Conservation (phyloP, 2,797 vertebrate genomes). For the Momotus momota region DNA sequence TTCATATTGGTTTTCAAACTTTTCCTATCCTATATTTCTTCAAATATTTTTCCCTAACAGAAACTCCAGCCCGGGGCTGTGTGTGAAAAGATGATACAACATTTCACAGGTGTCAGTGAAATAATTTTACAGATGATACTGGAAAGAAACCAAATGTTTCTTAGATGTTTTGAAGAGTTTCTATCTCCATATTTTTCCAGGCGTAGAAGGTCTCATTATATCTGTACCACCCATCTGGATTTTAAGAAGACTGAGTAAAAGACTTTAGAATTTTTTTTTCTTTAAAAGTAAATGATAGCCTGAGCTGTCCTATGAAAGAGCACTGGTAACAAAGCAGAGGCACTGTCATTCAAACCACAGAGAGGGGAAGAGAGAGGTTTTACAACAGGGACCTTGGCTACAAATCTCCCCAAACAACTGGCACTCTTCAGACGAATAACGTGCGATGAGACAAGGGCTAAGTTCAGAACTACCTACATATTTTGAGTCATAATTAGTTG, state of each 20-base stretch:
- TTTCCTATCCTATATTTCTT: background rate
- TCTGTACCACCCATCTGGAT: background rate
- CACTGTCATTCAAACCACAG: background rate
- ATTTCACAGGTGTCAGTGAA: background rate
- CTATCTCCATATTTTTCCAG: background rate
- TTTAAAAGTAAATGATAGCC: background rate
- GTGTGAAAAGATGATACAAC: background rate
- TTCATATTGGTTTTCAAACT: background rate
- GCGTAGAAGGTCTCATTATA: background rate
- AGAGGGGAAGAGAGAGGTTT: background rate
- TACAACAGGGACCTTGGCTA: background rate
- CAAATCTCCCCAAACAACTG: background rate
- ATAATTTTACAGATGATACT: conserved; percentile 12
- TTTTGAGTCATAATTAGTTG: conserved; percentile 50
- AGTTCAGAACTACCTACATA: background rate
- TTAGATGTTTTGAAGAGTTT: background rate
- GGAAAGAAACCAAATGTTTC: background rate
- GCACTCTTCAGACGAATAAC: background rate
- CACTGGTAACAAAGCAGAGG: background rate
- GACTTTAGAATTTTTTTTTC: background rate
- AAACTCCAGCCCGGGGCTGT: background rate
- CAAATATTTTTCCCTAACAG: background rate
- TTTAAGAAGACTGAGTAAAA: background rate
- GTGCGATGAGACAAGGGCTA: background rate
- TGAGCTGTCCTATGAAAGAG: background rate